Base-by-base conservation (phyloP, 2,797 vertebrate genomes). In the Megaceryle alcyon region DNA sequence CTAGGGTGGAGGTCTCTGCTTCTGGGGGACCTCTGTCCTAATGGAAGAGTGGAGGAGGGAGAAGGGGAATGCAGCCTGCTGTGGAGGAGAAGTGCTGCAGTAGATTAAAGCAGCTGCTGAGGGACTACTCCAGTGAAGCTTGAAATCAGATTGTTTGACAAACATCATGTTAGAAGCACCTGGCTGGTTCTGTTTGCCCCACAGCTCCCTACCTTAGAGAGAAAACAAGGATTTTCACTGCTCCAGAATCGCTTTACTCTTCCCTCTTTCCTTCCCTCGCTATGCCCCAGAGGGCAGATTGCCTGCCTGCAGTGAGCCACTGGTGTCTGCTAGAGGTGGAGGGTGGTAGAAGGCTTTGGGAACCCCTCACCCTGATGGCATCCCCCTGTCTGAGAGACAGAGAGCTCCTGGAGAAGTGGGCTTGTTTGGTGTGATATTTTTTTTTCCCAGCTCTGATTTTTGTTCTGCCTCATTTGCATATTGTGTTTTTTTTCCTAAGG, bases 81-180 rank as follows among this genome's bases (percentile, higher is more conserved):
- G 65, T 80, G 69, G 78, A 86, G 86, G 65, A 83, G 89, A 95
- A 94, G 68, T 43, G 90, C 83, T 92, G 93, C 22, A 25, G 81
- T 88, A 93, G 93, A 89, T 95, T 88, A 97, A 95, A 96, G 93
- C 93, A 96, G 93, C 94, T 95, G 92, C 95, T 85, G 75, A 96
- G 93, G 95, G 95, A 89, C 88, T 94, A 85, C 90, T 95, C 92
- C 95, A 94, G 60, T 95, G 96, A 95, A 96, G 96, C 96, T 61
- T 96, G 96, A 96, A 97, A 96, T 96, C 95, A 90, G 96, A 94
- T 95, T 96, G 95, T 96, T 96, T 96, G 94, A 96, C 95, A 95
- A 93, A 96, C 95, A 94, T 95, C 75, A 31, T 94, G 94, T 96
- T 95, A 95, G 95, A 95, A 95, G 93, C 93, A 96, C 93, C 93